Evolutionary conservation across 2,888 invertebrate species (phyloP), one percentile per base, ranked within the genome.

Genomic region (Laothoe populi): DNA sequence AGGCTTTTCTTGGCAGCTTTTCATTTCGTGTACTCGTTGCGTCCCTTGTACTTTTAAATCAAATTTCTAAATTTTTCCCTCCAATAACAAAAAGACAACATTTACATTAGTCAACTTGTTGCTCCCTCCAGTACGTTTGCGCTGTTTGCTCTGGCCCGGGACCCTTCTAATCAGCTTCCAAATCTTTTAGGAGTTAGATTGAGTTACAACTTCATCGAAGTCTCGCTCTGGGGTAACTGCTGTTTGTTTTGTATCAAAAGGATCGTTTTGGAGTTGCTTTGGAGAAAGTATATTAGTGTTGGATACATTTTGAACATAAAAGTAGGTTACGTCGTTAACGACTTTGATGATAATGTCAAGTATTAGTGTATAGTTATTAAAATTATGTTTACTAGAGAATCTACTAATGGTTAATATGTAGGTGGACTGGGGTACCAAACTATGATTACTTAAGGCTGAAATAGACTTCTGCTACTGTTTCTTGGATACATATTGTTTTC

Each of bases 111-210:
- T 40, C 45, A 45, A 82, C 82, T 82, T 84, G 83, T 84, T 83
- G 83, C 78, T 78, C 74, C 73, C 71, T 48, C 48, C 49, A 49
- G 40, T 49, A 42, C 49, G 49, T 42, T 42, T 42, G 42, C 49
- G 42, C 49, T 61, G 60, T 61, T 61, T 61, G 75, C 73, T 66
- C 68, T 69, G 61, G 66, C 66, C 45, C 42, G 26, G 57, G 60
- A 53, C 60, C 60, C 60, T 53, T 79, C 76, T 83, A 82, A 84
- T 83, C 83, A 81, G 74, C 70, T 80, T 71, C 73, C 73, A 64
- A 83, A 85, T 82, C 81, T 82, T 80, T 78, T 72, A 76, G 68
- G 77, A 84, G 83, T 85, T 82, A 81, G 77, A 83, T 84, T 81
- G 80, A 82, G 81, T 83, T 83, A 82, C 72, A 74, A 82, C 70